These are phyloP conservation scores for Philereme transversata DNA, from an alignment of 2,888 invertebrate species.

Conservation along the genomic window DNA sequence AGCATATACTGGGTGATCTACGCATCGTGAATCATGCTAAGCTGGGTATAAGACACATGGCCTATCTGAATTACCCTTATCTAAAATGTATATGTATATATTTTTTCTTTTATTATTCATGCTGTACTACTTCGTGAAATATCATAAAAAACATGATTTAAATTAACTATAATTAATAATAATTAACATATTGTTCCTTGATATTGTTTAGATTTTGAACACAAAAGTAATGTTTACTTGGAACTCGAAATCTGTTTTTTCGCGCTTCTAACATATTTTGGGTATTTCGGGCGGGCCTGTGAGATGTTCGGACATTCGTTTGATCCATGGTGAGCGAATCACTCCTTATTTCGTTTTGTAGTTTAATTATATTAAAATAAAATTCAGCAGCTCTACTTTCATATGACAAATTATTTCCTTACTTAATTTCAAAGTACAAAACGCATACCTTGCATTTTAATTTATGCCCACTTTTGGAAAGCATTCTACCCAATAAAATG, in stretches of 20 bases:
- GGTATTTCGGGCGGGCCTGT: background rate
- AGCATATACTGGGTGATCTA: constrained; percentile 40
- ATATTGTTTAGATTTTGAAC: no score
- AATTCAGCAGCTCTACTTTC: constrained; percentile 70
- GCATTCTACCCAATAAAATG: constrained; percentile 62
- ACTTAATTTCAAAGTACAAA: constrained; percentile 82
- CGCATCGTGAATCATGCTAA: constrained; percentile 11
- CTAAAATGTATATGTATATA: no score
- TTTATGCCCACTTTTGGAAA: constrained; percentile 59
- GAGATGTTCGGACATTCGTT: background rate
- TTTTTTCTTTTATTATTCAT: no score
- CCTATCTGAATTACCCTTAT: no score
- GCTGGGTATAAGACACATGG: background rate
- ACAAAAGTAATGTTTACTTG: no score
- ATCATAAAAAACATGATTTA: no score
- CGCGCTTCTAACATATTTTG: no score
- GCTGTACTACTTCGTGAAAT: no score
- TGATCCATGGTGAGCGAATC: constrained; percentile 15
- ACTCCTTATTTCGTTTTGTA: constrained; percentile 55
- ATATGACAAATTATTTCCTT: constrained; percentile 56
- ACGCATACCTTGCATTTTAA: constrained; percentile 62
- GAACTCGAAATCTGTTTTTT: no score
- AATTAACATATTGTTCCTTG: no score
- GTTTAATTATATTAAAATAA: constrained; percentile 66
- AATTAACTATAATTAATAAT: no score